Conservation (phyloP, 2,113 vertebrate species). For the Platycercus adscitus region DNA sequence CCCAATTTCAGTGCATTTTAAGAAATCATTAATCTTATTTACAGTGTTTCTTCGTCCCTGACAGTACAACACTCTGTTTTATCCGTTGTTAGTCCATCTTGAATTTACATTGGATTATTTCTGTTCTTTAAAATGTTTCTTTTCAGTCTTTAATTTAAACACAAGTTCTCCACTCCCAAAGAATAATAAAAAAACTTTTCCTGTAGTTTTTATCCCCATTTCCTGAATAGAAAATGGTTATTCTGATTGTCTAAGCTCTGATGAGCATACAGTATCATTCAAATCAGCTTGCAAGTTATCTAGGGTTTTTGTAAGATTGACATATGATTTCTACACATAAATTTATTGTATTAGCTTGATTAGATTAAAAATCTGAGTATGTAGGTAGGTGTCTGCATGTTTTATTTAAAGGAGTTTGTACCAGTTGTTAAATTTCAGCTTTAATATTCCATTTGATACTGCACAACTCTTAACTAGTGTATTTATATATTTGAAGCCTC, state of each 20-base stretch:
- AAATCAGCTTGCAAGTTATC: not conserved
- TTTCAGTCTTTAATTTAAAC: not conserved
- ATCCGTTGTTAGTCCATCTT: not conserved
- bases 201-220: not conserved
- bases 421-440: not conserved
- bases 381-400: not conserved
- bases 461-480: not conserved
- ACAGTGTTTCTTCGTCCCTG: not conserved
- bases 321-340: constrained; percentile 29
- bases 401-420: not conserved
- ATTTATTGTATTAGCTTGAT: constrained; percentile 3
- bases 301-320: not conserved
- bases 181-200: not conserved
- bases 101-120: not conserved
- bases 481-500: not conserved
- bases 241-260: not conserved
- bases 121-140: not conserved
- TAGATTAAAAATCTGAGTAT: not conserved
- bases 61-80: not conserved
- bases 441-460: not conserved
- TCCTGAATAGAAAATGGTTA: not conserved
- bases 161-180: not conserved
- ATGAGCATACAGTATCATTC: not conserved
- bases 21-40: not conserved
- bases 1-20: not conserved